Percentiles rank a stretch among this genome's conserved stretches.
Evolutionary conservation across 2,113 vertebrate species (phyloP).

Genomic region (Protobothrops flavoviridis): DNA sequence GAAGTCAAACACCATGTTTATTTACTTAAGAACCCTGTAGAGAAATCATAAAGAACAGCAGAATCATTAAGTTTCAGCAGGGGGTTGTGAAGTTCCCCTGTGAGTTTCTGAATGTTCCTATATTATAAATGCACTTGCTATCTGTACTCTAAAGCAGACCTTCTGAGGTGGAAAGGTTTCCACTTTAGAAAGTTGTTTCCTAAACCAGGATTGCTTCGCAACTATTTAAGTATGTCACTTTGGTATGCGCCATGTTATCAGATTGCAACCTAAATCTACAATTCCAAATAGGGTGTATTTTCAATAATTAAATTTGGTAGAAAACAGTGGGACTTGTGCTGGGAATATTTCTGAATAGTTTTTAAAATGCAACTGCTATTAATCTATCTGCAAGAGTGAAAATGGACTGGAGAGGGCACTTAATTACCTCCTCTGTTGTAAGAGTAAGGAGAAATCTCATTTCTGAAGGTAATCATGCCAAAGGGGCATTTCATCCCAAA

Average conservation of each 20-base stretch:
- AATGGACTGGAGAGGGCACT: not conserved
- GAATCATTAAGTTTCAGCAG: not conserved
- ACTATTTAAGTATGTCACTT: not conserved
- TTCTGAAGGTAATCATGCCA: not conserved
- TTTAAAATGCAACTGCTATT: not conserved
- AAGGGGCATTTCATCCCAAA: not conserved
- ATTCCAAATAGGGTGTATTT: not conserved
- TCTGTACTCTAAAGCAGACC: too few species aligned
- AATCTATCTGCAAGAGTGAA: not conserved
- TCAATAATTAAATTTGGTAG: not conserved
- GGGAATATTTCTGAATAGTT: not conserved
- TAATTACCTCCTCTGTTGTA: not conserved
- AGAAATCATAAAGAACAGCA: not conserved
- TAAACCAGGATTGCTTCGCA: not conserved
- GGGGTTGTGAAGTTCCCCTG: not conserved
- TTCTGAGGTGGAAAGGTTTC: not conserved
- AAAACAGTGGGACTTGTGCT: not conserved
- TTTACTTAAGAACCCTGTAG: not conserved
- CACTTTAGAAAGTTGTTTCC: not conserved
- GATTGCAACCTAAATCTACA: not conserved
- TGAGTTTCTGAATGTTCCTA: not conserved
- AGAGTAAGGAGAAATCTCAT: not conserved
- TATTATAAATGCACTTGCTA: not conserved
- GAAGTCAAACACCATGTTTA: slow-evolving; percentile 6
- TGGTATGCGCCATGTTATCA: not conserved